These are phyloP conservation scores for Taphrorychus bicolor DNA, from an alignment of 2,888 invertebrate genomes.

Conservation along the genomic window DNA sequence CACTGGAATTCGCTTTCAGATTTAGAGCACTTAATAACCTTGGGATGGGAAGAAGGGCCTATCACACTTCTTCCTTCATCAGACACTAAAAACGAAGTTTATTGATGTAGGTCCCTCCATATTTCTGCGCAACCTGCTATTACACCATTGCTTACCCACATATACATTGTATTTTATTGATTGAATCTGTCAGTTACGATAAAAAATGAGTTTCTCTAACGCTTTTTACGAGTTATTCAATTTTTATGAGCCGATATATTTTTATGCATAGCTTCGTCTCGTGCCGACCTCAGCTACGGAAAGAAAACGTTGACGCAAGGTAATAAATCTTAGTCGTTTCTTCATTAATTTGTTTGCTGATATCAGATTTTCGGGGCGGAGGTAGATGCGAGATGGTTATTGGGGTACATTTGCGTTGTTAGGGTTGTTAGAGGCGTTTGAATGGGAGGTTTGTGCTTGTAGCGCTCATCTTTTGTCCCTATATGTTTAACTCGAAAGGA, in stretches of 20 bases:
- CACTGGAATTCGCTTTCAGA: not conserved
- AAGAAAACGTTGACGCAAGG: not conserved
- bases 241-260: constrained; percentile 15
- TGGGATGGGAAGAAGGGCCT: no score
- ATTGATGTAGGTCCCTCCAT: constrained; percentile 1
- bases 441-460: no score
- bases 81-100: not conserved
- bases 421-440: no score
- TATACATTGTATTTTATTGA: constrained; percentile 25
- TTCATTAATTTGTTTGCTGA: constrained; percentile 8
- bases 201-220: constrained; percentile 29
- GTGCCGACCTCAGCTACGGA: not conserved
- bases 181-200: constrained; percentile 18
- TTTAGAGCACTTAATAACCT: no score
- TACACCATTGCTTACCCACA: constrained; percentile 7
- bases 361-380: not conserved
- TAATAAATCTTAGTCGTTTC: constrained; percentile 6
- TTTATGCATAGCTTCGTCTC: constrained; percentile 15
- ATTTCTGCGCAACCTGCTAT: constrained; percentile 10
- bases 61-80: not conserved
- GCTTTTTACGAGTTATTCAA: constrained; percentile 17
- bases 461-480: no score
- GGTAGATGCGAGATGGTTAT: no score
- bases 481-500: no score
- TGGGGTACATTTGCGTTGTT: no score